Conservation (phyloP, 1,140 invertebrate species). For the Drosophila orena region DNA sequence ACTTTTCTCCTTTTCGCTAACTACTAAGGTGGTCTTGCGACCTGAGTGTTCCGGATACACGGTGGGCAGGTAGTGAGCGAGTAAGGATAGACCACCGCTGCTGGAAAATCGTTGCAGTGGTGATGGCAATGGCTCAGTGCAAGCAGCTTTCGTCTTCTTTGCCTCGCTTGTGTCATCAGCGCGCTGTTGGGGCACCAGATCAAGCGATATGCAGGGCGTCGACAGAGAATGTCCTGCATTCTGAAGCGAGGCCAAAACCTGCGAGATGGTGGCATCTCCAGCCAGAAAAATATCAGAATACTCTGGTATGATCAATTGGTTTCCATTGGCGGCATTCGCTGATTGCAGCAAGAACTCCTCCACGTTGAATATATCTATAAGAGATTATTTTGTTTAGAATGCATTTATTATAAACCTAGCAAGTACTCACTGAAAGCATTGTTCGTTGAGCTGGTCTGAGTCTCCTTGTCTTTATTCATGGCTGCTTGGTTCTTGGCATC, state of each 20-base stretch:
- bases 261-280: conserved; percentile 87
- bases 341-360: conserved; percentile 73
- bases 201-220: conserved; percentile 86
- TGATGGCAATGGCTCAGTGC: conserved; percentile 77
- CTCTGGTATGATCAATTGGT: conserved; percentile 81
- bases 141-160: conserved; percentile 61
- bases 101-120: conserved; percentile 93
- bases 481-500: conserved; percentile 88
- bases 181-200: conserved; percentile 55
- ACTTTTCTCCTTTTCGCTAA: conserved; percentile 85
- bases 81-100: conserved; percentile 93
- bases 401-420: background rate
- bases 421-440: conserved; percentile 56
- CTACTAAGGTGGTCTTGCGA: conserved; percentile 83
- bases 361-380: conserved; percentile 67
- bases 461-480: conserved; percentile 74
- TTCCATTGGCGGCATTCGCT: conserved; percentile 45
- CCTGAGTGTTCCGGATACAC: conserved; percentile 90
- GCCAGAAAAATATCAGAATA: conserved; percentile 86
- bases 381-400: background rate
- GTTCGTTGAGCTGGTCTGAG: conserved; percentile 56
- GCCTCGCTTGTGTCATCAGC: conserved; percentile 47
- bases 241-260: conserved; percentile 87
- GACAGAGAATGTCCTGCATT: conserved; percentile 87
- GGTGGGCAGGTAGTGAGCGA: conserved; percentile 94